phyloP scores from a whole-genome alignment of 2,888 invertebrate species.

The Mythimna ferrago region DNA sequence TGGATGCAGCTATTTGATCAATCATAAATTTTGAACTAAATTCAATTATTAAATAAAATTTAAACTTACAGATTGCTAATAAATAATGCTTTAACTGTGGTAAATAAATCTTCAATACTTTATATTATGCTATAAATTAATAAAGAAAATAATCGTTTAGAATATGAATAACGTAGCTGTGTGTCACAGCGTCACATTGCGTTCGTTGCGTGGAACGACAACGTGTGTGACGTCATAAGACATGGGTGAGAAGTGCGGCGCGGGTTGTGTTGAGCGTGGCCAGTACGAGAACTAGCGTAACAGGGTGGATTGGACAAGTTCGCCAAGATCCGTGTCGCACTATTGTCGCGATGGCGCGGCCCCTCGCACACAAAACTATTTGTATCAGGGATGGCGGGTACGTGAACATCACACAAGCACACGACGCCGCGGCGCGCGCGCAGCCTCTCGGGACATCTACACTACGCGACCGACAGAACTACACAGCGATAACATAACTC shows the following conservation, averaged over 20 bases:
- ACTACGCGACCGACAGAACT: constrained; percentile 19
- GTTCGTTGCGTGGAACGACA: not conserved
- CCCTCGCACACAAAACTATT: constrained; percentile 16
- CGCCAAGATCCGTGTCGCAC: not conserved
- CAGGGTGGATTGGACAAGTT: not conserved
- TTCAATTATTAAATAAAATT: constrained; percentile 41
- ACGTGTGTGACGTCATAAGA: constrained; percentile 39
- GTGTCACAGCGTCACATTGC: constrained; percentile 3
- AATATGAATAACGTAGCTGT: constrained; percentile 9
- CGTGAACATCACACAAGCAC: constrained; percentile 13
- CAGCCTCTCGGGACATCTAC: constrained; percentile 43
- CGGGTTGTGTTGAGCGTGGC: not conserved
- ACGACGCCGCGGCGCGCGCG: constrained; percentile 7
- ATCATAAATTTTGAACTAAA: constrained; percentile 57
- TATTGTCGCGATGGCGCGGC: constrained; percentile 21
- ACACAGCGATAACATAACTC: constrained; percentile 8
- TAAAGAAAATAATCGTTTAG: constrained; percentile 34
- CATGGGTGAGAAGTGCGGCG: constrained; percentile 10
- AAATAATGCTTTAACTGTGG: constrained; percentile 52
- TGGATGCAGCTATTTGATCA: constrained; percentile 65
- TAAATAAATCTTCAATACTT: constrained; percentile 54
- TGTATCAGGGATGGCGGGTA: not conserved
- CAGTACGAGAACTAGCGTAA: not conserved
- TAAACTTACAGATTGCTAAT: constrained; percentile 47
- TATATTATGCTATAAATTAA: constrained; percentile 27